phyloP scores from a whole-genome alignment of 2,888 invertebrate genomes.

The Trilocha varians region DNA sequence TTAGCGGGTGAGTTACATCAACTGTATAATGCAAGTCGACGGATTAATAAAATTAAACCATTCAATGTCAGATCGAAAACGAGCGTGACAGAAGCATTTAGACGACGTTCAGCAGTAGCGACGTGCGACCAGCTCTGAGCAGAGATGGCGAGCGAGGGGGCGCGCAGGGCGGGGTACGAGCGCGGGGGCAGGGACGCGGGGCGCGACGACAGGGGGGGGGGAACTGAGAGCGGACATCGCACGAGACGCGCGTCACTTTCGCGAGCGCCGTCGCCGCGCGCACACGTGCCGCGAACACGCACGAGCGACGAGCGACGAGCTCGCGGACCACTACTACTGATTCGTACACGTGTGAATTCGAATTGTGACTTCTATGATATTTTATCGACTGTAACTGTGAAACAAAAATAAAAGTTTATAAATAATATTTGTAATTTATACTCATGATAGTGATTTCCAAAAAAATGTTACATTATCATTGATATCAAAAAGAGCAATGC shows the following conservation, averaged over 20 bases:
- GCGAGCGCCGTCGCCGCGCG: slow-evolving; percentile 9
- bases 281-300: slow-evolving; percentile 12
- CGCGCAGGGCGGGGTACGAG: slow-evolving; percentile 6
- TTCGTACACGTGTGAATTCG: neutral
- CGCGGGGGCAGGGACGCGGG: slow-evolving; percentile 9
- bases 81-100: slow-evolving; percentile 14
- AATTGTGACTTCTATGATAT: too few species aligned
- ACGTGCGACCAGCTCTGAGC: slow-evolving; percentile 7
- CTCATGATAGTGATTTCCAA: neutral
- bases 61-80: neutral
- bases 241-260: slow-evolving; percentile 11
- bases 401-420: too few species aligned
- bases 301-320: slow-evolving; percentile 8
- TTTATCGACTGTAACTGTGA: too few species aligned
- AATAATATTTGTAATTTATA: neutral
- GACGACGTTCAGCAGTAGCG: slow-evolving; percentile 1
- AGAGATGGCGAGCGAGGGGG: slow-evolving; percentile 5
- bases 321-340: neutral
- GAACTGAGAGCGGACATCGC: slow-evolving; percentile 15
- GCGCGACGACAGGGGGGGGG: slow-evolving; percentile 19
- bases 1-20: too few species aligned
- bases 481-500: neutral
- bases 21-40: too few species aligned
- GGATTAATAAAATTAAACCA: neutral
- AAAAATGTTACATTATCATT: neutral